phyloP scores from a whole-genome alignment of 2,113 vertebrate genomes.

The Butorides virescens region DNA sequence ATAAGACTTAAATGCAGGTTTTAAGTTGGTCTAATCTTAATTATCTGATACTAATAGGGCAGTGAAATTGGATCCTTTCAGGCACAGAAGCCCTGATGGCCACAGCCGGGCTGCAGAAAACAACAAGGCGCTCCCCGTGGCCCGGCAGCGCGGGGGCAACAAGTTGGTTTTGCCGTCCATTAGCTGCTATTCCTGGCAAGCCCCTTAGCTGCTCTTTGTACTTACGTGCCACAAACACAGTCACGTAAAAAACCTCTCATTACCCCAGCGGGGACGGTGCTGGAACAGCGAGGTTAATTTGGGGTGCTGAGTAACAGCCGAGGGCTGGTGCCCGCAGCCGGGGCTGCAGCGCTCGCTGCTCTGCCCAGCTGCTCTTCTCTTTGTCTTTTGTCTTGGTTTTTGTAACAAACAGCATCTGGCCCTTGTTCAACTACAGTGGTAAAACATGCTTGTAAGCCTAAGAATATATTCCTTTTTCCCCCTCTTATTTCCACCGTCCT shows the following conservation, averaged over 20 bases:
- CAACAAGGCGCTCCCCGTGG: fast-evolving
- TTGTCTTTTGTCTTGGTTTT: constrained; percentile 46
- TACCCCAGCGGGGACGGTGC: neutral
- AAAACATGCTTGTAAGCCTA: neutral
- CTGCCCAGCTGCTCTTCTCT: constrained; percentile 27
- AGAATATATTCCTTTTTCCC: neutral
- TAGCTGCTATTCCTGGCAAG: neutral
- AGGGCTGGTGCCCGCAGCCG: neutral
- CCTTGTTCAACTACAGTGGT: neutral
- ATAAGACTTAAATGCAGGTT: neutral
- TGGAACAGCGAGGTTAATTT: neutral
- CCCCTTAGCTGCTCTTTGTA: neutral
- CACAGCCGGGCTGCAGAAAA: neutral
- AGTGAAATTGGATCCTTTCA: neutral
- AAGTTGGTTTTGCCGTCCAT: neutral
- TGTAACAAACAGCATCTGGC: constrained; percentile 40
- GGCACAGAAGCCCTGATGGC: neutral
- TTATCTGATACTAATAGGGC: neutral
- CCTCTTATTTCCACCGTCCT: neutral
- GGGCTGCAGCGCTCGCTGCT: neutral
- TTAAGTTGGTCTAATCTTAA: neutral
- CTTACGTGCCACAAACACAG: neutral
- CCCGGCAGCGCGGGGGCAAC: neutral
- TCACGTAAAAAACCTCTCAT: fast-evolving
- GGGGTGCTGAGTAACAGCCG: neutral